phyloP scores from a whole-genome alignment of 2,888 invertebrate species.

The Tyria jacobaeae region DNA sequence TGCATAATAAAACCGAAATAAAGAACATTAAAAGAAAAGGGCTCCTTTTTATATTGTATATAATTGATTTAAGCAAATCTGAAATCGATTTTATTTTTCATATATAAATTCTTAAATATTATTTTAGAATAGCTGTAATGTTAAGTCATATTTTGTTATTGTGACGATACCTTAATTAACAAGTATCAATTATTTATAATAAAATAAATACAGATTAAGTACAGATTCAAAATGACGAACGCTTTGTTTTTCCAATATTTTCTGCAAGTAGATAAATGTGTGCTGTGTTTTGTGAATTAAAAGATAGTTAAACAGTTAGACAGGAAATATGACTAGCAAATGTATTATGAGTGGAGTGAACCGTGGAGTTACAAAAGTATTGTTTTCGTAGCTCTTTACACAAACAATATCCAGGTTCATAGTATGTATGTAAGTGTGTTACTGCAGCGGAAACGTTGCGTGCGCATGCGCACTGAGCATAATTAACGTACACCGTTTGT shows the following conservation, averaged over 20 bases:
- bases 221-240: background rate
- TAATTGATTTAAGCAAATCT: constrained; percentile 21
- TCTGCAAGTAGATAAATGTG: background rate
- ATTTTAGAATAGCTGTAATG: too few relatives aligned
- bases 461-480: constrained; percentile 55
- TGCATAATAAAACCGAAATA: constrained; percentile 51
- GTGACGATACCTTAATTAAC: too few relatives aligned
- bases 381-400: background rate
- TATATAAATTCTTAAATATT: background rate
- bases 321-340: too few relatives aligned
- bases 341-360: too few relatives aligned
- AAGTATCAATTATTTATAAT: too few relatives aligned
- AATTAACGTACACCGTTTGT: constrained; percentile 68
- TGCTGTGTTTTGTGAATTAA: background rate
- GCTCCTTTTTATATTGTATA: constrained; percentile 27
- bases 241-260: background rate
- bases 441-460: constrained; percentile 63
- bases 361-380: constrained; percentile 1
- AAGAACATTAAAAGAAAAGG: constrained; percentile 32
- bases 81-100: background rate
- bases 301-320: background rate
- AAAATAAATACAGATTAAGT: background rate
- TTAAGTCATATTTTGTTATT: too few relatives aligned
- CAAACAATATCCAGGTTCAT: constrained; percentile 7
- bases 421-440: constrained; percentile 9